Evolutionary conservation across 2,113 vertebrate genomes (phyloP).

Genomic region (Beaufortia kweichowensis): DNA sequence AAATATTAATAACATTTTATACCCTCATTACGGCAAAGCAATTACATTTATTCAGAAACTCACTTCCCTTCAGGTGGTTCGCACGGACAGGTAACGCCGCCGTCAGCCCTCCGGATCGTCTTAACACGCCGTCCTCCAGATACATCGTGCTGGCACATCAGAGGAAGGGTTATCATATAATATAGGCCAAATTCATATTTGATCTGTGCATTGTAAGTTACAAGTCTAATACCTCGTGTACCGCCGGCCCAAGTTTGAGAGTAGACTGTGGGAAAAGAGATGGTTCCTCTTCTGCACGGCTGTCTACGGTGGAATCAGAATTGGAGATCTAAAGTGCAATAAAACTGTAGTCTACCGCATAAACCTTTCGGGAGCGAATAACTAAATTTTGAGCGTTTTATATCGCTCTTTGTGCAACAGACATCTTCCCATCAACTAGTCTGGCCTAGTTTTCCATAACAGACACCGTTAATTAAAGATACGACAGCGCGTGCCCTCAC

Average conservation of each 20-base stretch:
- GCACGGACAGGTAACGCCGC: slow-evolving; percentile 46
- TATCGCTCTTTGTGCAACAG: slow-evolving; percentile 70
- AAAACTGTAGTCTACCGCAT: slow-evolving; percentile 63
- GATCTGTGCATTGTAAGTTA: slow-evolving; percentile 54
- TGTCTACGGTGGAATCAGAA: slow-evolving; percentile 49
- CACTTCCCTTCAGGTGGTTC: slow-evolving; percentile 67
- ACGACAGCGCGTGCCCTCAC: slow-evolving; percentile 60
- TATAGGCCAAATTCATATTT: slow-evolving; percentile 68
- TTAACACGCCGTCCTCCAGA: slow-evolving; percentile 52
- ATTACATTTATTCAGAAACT: slow-evolving; percentile 78
- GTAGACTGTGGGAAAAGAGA: slow-evolving; percentile 37
- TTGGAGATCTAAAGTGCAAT: slow-evolving; percentile 43
- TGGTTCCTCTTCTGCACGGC: slow-evolving; percentile 42
- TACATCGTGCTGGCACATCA: slow-evolving; percentile 59
- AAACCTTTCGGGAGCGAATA: slow-evolving; percentile 66
- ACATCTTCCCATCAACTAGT: slow-evolving; percentile 62
- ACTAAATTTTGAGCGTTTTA: slow-evolving; percentile 61
- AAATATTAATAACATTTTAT: slow-evolving; percentile 84
- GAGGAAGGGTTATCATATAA: slow-evolving; percentile 55
- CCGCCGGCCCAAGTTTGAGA: slow-evolving; percentile 27
- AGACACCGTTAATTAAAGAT: slow-evolving; percentile 71
- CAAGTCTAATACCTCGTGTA: slow-evolving; percentile 27
- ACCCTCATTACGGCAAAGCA: slow-evolving; percentile 77
- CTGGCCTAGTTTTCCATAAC: slow-evolving; percentile 72
- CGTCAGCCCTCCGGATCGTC: slow-evolving; percentile 42